phyloP scores from a whole-genome alignment of 2,888 invertebrate species.

The Orchesellides sinensis region DNA sequence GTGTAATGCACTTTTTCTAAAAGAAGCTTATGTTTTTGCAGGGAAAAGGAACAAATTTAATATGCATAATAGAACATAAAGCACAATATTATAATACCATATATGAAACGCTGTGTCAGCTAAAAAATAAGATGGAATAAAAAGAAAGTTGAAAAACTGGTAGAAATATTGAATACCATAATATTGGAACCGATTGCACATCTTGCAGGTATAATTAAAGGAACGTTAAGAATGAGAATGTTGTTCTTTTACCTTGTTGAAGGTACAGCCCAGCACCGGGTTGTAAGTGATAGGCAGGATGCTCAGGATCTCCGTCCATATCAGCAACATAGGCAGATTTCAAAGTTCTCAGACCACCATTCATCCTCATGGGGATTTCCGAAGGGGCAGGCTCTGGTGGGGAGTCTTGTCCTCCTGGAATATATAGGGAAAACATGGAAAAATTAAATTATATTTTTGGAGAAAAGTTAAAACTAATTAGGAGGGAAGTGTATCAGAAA shows the following conservation, averaged over 20 bases:
- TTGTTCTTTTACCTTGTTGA: slow-evolving; percentile 71
- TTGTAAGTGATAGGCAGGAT: slow-evolving; percentile 73
- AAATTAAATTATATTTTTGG: too few relatives aligned
- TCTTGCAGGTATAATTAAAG: neutral
- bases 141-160: neutral
- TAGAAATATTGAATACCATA: neutral
- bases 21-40: too few relatives aligned
- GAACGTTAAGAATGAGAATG: neutral
- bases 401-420: slow-evolving; percentile 72
- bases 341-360: slow-evolving; percentile 72
- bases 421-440: slow-evolving; percentile 2
- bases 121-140: slow-evolving; percentile 7
- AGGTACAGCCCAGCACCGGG: slow-evolving; percentile 73
- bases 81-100: too few relatives aligned
- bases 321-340: slow-evolving; percentile 72
- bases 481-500: neutral
- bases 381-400: slow-evolving; percentile 75
- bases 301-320: slow-evolving; percentile 68
- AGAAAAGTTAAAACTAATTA: slow-evolving; percentile 24
- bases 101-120: slow-evolving; percentile 9
- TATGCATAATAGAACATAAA: too few relatives aligned
- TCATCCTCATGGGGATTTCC: slow-evolving; percentile 74
- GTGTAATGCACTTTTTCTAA: too few relatives aligned
- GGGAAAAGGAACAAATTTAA: too few relatives aligned
- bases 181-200: neutral